phyloP scores from a whole-genome alignment of 2,113 vertebrate species.

The Phalacrocorax carbo region DNA sequence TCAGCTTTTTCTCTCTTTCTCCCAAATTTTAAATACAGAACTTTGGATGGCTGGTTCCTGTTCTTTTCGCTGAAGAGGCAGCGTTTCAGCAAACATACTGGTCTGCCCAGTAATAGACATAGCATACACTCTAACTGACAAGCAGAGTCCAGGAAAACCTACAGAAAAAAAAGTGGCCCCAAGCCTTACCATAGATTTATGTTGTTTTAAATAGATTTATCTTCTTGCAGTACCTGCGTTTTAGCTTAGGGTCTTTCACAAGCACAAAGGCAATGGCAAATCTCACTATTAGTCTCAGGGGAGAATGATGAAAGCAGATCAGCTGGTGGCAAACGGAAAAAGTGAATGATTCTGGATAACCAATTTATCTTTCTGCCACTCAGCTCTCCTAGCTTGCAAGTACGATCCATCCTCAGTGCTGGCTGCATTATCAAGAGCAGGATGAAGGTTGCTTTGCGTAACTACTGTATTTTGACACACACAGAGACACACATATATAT shows the following conservation, averaged over 20 bases:
- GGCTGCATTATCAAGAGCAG: neutral
- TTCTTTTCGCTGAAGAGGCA: neutral
- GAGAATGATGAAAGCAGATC: constrained; percentile 15
- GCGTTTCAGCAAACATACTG: neutral
- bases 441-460: neutral
- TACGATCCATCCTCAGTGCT: neutral
- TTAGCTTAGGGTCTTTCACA: neutral
- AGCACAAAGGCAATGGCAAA: neutral
- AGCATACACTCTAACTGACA: neutral
- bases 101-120: neutral
- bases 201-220: neutral
- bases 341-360: neutral
- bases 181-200: neutral
- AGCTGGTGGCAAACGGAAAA: neutral
- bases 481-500: too few species aligned
- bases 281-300: neutral
- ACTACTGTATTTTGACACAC: neutral
- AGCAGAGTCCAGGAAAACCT: neutral
- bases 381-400: neutral
- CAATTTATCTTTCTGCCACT: constrained; percentile 17
- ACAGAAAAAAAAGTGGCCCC: neutral
- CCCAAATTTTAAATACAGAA: neutral
- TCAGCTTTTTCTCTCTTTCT: neutral
- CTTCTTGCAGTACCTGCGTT: neutral
- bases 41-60: neutral